Conservation (phyloP, 2,888 invertebrate species). For the Tenthredo distinguenda region DNA sequence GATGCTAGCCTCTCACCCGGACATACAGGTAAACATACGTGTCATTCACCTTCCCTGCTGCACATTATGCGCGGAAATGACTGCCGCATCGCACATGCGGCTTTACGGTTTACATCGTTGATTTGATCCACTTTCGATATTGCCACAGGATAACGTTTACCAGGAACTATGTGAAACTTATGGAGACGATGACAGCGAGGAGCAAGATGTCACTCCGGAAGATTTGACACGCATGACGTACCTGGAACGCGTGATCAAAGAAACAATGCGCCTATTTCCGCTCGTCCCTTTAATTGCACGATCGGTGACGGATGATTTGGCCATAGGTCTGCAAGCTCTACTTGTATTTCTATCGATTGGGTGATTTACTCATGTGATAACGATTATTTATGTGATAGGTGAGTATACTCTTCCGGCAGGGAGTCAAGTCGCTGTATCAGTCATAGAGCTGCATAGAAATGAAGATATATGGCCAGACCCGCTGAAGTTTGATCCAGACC, state of each 20-base stretch:
- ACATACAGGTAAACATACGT: background rate
- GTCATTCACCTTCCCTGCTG: background rate
- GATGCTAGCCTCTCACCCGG: background rate
- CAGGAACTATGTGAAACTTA: slow-evolving; percentile 78
- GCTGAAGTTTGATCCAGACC: slow-evolving; percentile 66
- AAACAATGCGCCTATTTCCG: slow-evolving; percentile 81
- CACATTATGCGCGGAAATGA: background rate
- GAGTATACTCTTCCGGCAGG: slow-evolving; percentile 61
- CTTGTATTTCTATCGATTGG: background rate
- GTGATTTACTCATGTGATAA: background rate
- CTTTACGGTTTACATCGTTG: too few relatives aligned
- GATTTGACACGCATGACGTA: slow-evolving; percentile 81
- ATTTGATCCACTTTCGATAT: background rate
- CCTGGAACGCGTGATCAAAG: slow-evolving; percentile 81
- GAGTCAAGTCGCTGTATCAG: slow-evolving; percentile 57
- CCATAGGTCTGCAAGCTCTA: slow-evolving; percentile 66
- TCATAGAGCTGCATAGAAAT: slow-evolving; percentile 61
- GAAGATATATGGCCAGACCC: slow-evolving; percentile 65
- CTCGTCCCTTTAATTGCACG: slow-evolving; percentile 80
- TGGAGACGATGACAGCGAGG: slow-evolving; percentile 66
- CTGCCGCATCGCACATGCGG: too few relatives aligned
- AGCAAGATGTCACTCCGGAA: slow-evolving; percentile 74
- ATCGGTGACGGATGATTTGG: slow-evolving; percentile 77
- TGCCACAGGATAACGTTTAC: slow-evolving; percentile 72
- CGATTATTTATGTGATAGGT: slow-evolving; percentile 49